phyloP scores from a whole-genome alignment of 2,888 invertebrate genomes.

The Strigamia transsilvanica region DNA sequence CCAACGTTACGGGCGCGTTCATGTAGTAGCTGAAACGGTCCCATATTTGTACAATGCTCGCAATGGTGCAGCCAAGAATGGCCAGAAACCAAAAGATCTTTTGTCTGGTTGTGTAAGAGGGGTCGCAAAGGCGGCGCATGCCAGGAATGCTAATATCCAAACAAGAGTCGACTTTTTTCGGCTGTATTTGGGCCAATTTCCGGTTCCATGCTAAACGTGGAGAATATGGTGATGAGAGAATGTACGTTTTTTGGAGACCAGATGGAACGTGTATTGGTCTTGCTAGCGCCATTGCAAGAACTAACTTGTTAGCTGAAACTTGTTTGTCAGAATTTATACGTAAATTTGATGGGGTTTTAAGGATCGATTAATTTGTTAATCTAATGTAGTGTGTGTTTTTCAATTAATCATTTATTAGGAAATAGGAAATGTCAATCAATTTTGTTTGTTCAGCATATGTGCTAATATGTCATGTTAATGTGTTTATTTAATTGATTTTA shows the following conservation, averaged over 20 bases:
- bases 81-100: conserved; percentile 17
- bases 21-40: background rate
- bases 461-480: background rate
- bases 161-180: background rate
- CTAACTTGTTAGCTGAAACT: background rate
- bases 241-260: background rate
- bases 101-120: background rate
- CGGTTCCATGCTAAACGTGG: background rate
- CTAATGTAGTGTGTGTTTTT: background rate
- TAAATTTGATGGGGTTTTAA: background rate
- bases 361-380: background rate
- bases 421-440: background rate
- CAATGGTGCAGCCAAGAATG: conserved; percentile 10
- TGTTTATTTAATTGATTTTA: background rate
- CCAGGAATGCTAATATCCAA: conserved; percentile 31
- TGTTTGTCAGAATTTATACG: background rate
- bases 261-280: background rate
- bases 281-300: background rate
- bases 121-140: conserved; percentile 21
- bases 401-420: background rate
- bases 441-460: background rate
- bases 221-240: background rate
- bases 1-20: background rate
- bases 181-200: background rate
- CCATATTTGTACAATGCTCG: background rate